These are phyloP conservation scores for Acanthopagrus latus DNA, from an alignment of 2,797 vertebrate species.

Conservation along the genomic window DNA sequence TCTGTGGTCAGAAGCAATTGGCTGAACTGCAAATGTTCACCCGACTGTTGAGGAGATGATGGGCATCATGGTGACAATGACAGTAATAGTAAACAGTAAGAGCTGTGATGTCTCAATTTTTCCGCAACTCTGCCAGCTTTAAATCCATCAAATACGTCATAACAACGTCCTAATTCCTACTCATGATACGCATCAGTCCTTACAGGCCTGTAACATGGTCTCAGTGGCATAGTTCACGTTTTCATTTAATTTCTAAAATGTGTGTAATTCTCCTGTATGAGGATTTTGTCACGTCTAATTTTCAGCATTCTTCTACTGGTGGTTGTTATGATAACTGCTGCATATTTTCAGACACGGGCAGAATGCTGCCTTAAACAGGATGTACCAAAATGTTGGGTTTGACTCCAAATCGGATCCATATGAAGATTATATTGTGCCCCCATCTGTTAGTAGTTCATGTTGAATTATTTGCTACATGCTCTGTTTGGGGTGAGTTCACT, in stretches of 20 bases:
- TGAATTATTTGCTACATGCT: conserved; percentile 82
- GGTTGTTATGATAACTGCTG: conserved; percentile 56
- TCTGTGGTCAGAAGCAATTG: not conserved
- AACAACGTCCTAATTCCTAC: not conserved
- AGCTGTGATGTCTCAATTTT: not conserved
- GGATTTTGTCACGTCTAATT: conserved; percentile 52
- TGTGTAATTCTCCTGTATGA: conserved; percentile 16
- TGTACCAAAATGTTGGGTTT: conserved; percentile 67
- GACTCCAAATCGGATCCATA: conserved; percentile 83
- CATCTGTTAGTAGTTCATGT: conserved; percentile 82
- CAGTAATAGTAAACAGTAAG: not conserved
- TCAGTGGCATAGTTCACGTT: not conserved
- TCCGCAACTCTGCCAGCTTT: not conserved
- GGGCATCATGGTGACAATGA: conserved; percentile 3
- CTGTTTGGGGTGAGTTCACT: conserved; percentile 76
- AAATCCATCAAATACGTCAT: not conserved
- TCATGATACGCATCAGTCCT: not conserved
- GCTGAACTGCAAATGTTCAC: conserved; percentile 1
- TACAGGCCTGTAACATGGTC: not conserved
- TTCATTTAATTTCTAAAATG: conserved; percentile 37
- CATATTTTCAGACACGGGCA: conserved; percentile 65
- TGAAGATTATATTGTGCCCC: conserved; percentile 81
- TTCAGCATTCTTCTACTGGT: conserved; percentile 43
- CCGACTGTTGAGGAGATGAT: not conserved
- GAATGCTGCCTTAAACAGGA: conserved; percentile 76